A percentile compares a stretch with the other conserved stretches of the same genome.
Conservation (phyloP, 2,113 vertebrate genomes). For the Eulemur rufifrons region DNA sequence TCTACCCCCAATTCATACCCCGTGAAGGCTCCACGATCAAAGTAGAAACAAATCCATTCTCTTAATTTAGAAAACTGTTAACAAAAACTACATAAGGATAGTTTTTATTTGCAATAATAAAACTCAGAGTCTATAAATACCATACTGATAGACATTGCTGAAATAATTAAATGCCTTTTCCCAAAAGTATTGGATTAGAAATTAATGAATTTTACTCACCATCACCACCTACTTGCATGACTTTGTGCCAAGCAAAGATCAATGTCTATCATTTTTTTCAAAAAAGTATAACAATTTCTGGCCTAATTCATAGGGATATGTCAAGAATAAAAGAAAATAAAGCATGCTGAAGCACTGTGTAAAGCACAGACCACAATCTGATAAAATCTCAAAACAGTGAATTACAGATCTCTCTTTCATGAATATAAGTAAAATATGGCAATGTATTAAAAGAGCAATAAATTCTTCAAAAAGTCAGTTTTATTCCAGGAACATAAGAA, state of each 20-base stretch:
- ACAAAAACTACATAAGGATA: not conserved
- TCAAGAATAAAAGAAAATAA: not conserved
- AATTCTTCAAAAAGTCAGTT: not conserved
- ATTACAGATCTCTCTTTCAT: not conserved
- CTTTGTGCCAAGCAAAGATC: not conserved
- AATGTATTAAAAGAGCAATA: not conserved
- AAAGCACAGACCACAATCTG: not conserved
- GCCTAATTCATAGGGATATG: not conserved
- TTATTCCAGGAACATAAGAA: not conserved
- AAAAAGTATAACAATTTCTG: not conserved
- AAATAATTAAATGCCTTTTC: not conserved
- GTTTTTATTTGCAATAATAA: slow-evolving; percentile 34
- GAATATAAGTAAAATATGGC: not conserved
- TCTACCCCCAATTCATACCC: not conserved
- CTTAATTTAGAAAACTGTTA: slow-evolving; percentile 22
- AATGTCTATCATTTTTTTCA: not conserved
- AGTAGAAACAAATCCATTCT: slow-evolving; percentile 9
- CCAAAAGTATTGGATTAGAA: not conserved
- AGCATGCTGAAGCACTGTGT: not conserved
- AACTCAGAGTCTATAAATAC: not conserved
- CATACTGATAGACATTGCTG: not conserved
- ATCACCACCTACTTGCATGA: not conserved
- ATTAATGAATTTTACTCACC: not conserved
- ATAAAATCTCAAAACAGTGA: not conserved
- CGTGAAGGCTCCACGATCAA: not conserved